Evolutionary conservation across 2,113 vertebrate species (phyloP), one percentile per base, ranked within the genome.

Genomic region (Crotalus tigris): DNA sequence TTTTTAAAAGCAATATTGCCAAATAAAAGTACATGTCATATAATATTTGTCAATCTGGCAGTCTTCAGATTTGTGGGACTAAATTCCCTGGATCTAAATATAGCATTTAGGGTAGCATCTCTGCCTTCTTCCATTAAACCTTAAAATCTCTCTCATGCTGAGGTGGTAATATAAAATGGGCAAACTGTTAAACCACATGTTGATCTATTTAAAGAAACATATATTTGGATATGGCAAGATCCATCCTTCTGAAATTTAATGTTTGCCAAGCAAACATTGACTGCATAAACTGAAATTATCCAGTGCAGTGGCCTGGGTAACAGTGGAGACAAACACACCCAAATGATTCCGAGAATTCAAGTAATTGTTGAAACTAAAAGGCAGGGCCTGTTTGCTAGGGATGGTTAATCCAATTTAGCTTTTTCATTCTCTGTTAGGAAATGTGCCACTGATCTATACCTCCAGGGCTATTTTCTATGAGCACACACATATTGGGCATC

Each of bases 241-340:
- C 94, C 95, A 95, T 95, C 92, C 86, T n/a, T 95, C n/a, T 58
- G 89, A 92, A 89, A 94, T 92, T 94, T 95, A 93, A 93, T 93
- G 92, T 93, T 90, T 97, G 91, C 96, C 96, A 93, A 96, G 93
- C 94, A 96, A 96, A 96, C 91, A 96, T 90, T 86, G 92, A 94
- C 94, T 97, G 95, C 96, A 96, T 95, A 95, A 97, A 95, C 88
- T 95, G 95, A 96, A 95, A 95, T 94, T 91, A 91, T 96, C 91
- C 90, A 21, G 0, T 49, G 89, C 75, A 61, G 89, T 44, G n/a
- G 26, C 75, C 46, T 61, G 94, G 95, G 93, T 94, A 0, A 0
- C 90, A 95, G 92, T 89, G 33, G 93, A 94, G 92, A 91, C 89
- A 93, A 93, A 91, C 95, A 96, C 91, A 0, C 95, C 96, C 95